Conservation (phyloP, 2,113 vertebrate species). For the Quiscalus mexicanus region DNA sequence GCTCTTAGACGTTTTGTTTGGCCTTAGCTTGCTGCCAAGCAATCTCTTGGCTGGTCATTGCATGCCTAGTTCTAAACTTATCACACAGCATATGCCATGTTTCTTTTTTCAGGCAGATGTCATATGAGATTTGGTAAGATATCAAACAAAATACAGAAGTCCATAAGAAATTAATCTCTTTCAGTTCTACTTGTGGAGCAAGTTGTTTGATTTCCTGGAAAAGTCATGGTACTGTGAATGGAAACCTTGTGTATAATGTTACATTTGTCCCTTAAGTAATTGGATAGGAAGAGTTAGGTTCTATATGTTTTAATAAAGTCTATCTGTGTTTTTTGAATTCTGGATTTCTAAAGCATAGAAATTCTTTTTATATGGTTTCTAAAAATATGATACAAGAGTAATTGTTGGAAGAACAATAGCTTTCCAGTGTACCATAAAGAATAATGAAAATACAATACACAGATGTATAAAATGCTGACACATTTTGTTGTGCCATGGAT, state of each 20-base stretch:
- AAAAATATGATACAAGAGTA: neutral
- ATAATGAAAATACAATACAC: neutral
- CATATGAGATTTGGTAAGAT: neutral
- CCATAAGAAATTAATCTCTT: neutral
- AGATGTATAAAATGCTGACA: neutral
- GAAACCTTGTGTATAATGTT: neutral
- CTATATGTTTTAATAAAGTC: neutral
- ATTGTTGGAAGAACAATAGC: neutral
- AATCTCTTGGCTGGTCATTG: neutral
- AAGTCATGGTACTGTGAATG: neutral
- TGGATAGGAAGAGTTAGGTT: neutral
- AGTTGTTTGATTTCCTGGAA: neutral
- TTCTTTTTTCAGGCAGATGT: neutral
- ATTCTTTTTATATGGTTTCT: neutral
- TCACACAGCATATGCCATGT: neutral
- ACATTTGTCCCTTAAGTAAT: neutral
- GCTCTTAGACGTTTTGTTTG: neutral
- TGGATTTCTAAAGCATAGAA: neutral
- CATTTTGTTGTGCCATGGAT: neutral
- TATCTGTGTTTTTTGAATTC: neutral
- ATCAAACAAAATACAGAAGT: neutral
- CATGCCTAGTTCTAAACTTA: neutral
- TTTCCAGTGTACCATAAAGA: neutral
- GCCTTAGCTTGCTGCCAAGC: neutral
- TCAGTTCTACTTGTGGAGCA: neutral